Base-by-base conservation (phyloP, 2,113 vertebrate genomes). In the Origma solitaria region DNA sequence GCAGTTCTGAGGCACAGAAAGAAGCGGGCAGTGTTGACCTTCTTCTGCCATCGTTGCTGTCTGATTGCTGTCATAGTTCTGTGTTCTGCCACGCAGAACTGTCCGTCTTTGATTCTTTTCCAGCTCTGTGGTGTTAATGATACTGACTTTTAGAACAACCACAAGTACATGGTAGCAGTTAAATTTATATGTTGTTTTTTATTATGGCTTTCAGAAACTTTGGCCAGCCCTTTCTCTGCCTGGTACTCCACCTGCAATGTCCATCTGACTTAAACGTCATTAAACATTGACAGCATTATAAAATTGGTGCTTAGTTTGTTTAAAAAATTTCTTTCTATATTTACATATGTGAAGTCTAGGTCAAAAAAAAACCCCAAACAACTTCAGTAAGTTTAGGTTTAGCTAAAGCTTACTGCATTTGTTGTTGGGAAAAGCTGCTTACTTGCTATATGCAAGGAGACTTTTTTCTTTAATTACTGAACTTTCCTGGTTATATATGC, bases 1-100 rank as follows among this genome's bases (percentile, higher is more conserved):
- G 51, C 27, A 11, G 9, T 50, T 66, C 4, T 28, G 51, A 44
- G 23, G 35, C 51, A 35, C 30, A 53, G 35, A 35, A 65, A 45
- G 3, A 49, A 38, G 19, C 2, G 9, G 31, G 31, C 38, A 50
- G 21, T 15, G 17, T 25, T 88, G 60, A 6, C 38, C 15, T 3
- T 23, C 12, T 61, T 73, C 17, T 87, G 9, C n/a, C 0, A 0
- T 86, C 15, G 1, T 19, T 65, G 54, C 73, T 2, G 2, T 49
- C 25, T 47, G 28, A 13, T 58, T 77, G 42, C 38, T 7, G 3
- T 88, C 6, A 0, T n/a, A 12, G 7, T 5, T 94, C 49, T 72
- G 40, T 51, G 47, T 90, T 70, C 51, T 70, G 53, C 69, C 44
- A 20, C 0, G 0, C 7, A 2, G n/a, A 75, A 27, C 21, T 71